A percentile compares a stretch with the other conserved stretches of the same genome.
Evolutionary conservation across 2,113 vertebrate genomes (phyloP).

Genomic region (Asarcornis scutulata): DNA sequence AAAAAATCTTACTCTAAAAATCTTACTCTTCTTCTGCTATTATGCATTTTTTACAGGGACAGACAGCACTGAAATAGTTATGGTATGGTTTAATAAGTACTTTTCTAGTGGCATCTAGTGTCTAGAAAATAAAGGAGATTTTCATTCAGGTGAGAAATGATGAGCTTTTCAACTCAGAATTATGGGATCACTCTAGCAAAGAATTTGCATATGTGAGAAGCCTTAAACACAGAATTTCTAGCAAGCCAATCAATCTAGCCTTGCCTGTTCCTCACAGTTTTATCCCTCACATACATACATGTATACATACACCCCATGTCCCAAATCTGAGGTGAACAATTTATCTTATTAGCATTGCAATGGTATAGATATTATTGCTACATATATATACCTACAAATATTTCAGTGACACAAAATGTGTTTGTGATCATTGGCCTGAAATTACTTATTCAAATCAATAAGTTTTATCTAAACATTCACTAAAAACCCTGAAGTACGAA

Average conservation of each 20-base stretch:
- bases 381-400: background rate
- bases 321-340: background rate
- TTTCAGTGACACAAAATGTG: background rate
- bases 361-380: background rate
- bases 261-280: background rate
- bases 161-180: background rate
- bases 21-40: background rate
- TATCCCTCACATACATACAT: background rate
- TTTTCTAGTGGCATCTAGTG: background rate
- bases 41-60: background rate
- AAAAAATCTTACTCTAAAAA: background rate
- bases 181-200: background rate
- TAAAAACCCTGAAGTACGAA: background rate
- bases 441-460: background rate
- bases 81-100: background rate
- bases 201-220: background rate
- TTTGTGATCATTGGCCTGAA: background rate
- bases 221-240: background rate
- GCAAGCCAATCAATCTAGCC: background rate
- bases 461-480: background rate
- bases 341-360: background rate
- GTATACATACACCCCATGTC: background rate
- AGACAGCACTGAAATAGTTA: background rate
- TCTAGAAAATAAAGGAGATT: background rate
- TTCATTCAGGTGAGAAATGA: background rate